These are phyloP conservation scores for Leptobrachium ailaonicum DNA, from an alignment of 2,113 vertebrate genomes.

Conservation along the genomic window DNA sequence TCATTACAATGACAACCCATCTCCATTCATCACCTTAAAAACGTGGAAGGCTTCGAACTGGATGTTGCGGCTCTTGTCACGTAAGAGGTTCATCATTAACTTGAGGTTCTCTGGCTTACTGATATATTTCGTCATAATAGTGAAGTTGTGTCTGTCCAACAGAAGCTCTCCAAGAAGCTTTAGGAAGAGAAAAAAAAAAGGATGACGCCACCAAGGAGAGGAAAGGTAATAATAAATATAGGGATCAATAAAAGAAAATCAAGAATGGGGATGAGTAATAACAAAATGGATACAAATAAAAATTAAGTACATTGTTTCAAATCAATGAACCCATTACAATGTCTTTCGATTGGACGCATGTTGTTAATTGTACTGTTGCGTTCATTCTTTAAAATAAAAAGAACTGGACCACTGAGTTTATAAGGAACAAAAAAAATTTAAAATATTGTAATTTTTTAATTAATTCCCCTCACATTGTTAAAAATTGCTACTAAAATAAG, in stretches of 20 bases:
- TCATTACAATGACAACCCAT: background rate
- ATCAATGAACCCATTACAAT: too few relatives aligned
- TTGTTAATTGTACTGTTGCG: too few relatives aligned
- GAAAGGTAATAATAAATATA: background rate
- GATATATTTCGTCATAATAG: conserved; percentile 86
- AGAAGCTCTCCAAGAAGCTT: conserved; percentile 82
- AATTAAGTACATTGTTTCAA: too few relatives aligned
- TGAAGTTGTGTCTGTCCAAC: conserved; percentile 83
- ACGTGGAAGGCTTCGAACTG: conserved; percentile 87
- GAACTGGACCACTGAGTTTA: too few relatives aligned
- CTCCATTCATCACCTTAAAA: conserved; percentile 71
- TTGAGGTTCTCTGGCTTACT: conserved; percentile 87
- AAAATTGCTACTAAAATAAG: too few relatives aligned
- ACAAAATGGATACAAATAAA: background rate
- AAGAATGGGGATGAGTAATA: background rate
- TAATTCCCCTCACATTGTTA: too few relatives aligned
- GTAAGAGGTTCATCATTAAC: conserved; percentile 84
- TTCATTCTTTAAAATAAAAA: too few relatives aligned
- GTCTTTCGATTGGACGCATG: too few relatives aligned
- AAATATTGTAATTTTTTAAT: too few relatives aligned
- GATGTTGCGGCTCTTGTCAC: conserved; percentile 85
- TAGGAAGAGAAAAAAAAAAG: background rate
- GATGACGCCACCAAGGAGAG: background rate
- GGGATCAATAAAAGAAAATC: background rate
- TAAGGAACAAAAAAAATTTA: too few relatives aligned